phyloP scores from a whole-genome alignment of 2,888 invertebrate species.

The Eledone cirrhosa region DNA sequence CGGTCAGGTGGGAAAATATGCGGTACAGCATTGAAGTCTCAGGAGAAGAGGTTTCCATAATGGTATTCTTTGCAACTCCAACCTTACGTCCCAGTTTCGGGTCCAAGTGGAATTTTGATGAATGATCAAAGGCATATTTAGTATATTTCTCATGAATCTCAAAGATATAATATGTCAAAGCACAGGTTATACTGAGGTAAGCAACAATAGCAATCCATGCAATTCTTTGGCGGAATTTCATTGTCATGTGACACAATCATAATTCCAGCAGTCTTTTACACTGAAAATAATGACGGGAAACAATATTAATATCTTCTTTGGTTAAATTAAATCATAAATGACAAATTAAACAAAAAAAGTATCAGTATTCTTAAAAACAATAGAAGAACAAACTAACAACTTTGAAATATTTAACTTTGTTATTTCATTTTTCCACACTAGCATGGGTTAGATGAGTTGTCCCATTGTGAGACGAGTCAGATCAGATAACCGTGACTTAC shows the following conservation, averaged over 20 bases:
- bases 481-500: too few relatives aligned
- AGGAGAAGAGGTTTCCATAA: background rate
- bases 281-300: too few relatives aligned
- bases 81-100: constrained; percentile 27
- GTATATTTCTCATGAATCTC: constrained; percentile 61
- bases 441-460: too few relatives aligned
- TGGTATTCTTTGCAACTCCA: constrained; percentile 23
- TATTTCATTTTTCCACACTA: too few relatives aligned
- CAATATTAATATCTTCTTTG: too few relatives aligned
- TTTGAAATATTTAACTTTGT: too few relatives aligned
- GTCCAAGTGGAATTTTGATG: constrained; percentile 47
- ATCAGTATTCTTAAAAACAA: too few relatives aligned
- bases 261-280: background rate
- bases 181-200: constrained; percentile 54
- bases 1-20: constrained; percentile 46
- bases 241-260: constrained; percentile 35
- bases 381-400: too few relatives aligned
- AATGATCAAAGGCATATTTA: constrained; percentile 58
- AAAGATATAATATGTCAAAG: constrained; percentile 60
- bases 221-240: constrained; percentile 63
- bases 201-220: constrained; percentile 56
- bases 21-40: constrained; percentile 39
- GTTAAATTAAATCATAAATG: too few relatives aligned
- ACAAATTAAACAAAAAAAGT: too few relatives aligned
- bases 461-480: too few relatives aligned